phyloP scores from a whole-genome alignment of 35 echinoderm and acorn worm species.

The Eucidaris tribuloides region DNA sequence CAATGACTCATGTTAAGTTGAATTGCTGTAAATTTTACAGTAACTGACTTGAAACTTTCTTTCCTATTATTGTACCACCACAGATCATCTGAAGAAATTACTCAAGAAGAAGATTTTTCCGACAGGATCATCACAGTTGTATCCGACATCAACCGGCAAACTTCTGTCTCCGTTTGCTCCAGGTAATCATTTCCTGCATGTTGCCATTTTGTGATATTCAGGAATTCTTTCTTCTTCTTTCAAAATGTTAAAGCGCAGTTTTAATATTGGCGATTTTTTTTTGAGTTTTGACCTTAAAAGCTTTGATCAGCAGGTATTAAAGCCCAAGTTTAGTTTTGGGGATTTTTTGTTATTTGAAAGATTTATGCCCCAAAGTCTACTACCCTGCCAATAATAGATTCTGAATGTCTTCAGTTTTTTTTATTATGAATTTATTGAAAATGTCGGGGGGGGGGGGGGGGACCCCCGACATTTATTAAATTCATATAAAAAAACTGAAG shows the following conservation, averaged over 20 bases:
- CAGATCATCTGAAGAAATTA: conserved; percentile 65
- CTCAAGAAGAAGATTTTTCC: conserved; percentile 77
- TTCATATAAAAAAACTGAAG: too few species aligned
- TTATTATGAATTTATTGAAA: too few species aligned
- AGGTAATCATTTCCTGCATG: conserved; percentile 31
- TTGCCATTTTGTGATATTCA: background rate
- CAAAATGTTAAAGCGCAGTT: background rate
- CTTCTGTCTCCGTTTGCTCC: conserved; percentile 38
- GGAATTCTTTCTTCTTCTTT: background rate
- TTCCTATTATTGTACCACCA: background rate
- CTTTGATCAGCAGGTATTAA: background rate
- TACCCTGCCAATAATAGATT: too few species aligned
- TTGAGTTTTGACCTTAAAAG: background rate
- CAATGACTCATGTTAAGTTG: background rate
- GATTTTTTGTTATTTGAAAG: background rate
- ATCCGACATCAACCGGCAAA: conserved; percentile 62
- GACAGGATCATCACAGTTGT: conserved; percentile 62
- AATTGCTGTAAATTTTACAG: background rate
- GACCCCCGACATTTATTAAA: too few species aligned
- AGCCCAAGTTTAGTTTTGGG: background rate
- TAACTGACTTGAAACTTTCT: background rate
- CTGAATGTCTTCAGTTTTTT: too few species aligned
- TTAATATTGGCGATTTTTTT: background rate
- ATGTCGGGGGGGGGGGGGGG: too few species aligned
- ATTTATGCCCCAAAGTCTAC: too few species aligned